These are phyloP conservation scores for Gymnothorax reevesii DNA, from an alignment of 2,797 vertebrate genomes.

Conservation along the genomic window DNA sequence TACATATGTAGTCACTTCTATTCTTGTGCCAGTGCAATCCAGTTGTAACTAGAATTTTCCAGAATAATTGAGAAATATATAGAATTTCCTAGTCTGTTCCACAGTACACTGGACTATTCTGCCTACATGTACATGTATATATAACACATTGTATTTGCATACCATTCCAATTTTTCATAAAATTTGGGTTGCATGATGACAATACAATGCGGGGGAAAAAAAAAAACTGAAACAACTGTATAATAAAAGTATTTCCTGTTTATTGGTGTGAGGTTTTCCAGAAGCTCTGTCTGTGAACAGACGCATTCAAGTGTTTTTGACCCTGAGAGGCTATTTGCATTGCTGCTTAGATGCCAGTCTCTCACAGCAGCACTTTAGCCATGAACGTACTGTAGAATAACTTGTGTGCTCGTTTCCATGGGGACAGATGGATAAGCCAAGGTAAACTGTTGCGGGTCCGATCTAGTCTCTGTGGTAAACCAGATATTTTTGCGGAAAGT, in stretches of 20 bases:
- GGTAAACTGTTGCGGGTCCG: neutral
- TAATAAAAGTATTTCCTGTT: neutral
- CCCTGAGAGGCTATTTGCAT: neutral
- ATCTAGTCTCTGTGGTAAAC: neutral
- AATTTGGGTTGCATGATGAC: too few relatives aligned
- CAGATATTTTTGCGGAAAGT: neutral
- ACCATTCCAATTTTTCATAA: too few relatives aligned
- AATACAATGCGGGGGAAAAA: too few relatives aligned
- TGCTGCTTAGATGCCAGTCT: neutral
- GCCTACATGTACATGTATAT: too few relatives aligned
- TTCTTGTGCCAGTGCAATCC: too few relatives aligned
- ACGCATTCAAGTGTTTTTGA: neutral
- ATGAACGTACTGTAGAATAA: neutral
- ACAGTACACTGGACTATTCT: too few relatives aligned
- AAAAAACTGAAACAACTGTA: neutral
- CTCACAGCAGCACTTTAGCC: neutral
- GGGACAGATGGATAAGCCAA: neutral
- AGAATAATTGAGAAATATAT: too few relatives aligned
- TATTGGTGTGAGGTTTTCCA: neutral
- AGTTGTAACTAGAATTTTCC: too few relatives aligned
- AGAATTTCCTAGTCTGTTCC: too few relatives aligned
- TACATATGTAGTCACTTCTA: too few relatives aligned
- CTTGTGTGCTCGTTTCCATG: slow-evolving; percentile 4
- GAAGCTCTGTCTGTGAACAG: neutral
- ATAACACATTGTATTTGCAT: too few relatives aligned